Percentiles rank a stretch among this genome's conserved stretches.
These are phyloP conservation scores for Druceiella hillmani DNA, from an alignment of 2,888 invertebrate genomes.

Conservation along the genomic window DNA sequence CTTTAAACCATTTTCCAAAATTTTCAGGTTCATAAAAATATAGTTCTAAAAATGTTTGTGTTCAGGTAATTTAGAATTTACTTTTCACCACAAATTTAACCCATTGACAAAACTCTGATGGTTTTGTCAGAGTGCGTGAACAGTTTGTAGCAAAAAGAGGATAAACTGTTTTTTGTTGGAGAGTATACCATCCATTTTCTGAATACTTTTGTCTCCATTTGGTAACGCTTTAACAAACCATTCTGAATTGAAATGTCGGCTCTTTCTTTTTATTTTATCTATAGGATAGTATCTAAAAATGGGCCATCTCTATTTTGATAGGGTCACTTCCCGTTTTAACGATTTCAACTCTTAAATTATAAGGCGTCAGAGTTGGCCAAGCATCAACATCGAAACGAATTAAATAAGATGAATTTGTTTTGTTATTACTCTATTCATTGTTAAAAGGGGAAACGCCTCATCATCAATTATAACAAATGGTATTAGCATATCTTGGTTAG, in stretches of 20 bases:
- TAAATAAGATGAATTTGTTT: too few species aligned
- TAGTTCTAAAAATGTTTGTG: conserved; percentile 11
- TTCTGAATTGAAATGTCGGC: conserved; percentile 4
- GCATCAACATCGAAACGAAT: too few species aligned
- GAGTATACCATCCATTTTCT: conserved; percentile 17
- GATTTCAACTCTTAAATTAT: too few species aligned
- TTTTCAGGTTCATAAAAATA: conserved; percentile 16
- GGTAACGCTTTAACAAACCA: conserved; percentile 7
- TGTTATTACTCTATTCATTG: too few species aligned
- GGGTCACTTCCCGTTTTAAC: too few species aligned
- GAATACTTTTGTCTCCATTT: conserved; percentile 12
- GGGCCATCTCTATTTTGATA: too few species aligned
- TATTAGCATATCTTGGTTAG: too few species aligned
- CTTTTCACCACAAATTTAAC: conserved; percentile 18
- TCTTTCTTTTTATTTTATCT: conserved; percentile 6
- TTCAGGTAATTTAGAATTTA: conserved; percentile 16
- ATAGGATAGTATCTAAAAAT: too few species aligned
- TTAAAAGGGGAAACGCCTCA: too few species aligned
- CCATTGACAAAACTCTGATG: conserved; percentile 12
- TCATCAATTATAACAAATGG: too few species aligned
- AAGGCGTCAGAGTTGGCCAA: too few species aligned
- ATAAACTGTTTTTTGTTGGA: conserved; percentile 4
- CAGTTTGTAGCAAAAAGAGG: too few species aligned
- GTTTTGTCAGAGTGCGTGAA: conserved; percentile 6
- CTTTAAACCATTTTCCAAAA: conserved; percentile 11